Percentiles rank a stretch among this genome's conserved stretches.
phyloP scores from a whole-genome alignment of 2,113 vertebrate species.

The Macrotis lagotis region DNA sequence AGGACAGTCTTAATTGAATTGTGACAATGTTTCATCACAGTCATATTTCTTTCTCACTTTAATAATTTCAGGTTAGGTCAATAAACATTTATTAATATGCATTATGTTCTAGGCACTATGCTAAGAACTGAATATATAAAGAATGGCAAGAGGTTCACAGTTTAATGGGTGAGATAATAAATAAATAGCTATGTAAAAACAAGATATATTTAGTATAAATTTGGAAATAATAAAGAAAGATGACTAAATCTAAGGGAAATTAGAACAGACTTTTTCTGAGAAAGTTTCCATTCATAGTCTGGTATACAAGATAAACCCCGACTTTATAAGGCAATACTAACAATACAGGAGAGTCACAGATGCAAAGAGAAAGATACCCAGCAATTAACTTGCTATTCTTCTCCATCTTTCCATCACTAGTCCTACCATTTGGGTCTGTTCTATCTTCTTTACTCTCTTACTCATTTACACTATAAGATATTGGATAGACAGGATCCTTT shows the following conservation, averaged over 20 bases:
- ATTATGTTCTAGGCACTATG: not conserved
- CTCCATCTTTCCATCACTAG: not conserved
- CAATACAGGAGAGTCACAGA: not conserved
- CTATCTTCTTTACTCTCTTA: not conserved
- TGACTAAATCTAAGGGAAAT: not conserved
- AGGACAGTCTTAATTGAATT: not conserved
- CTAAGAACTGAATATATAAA: not conserved
- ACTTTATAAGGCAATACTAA: not conserved
- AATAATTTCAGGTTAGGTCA: not conserved
- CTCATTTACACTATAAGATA: not conserved
- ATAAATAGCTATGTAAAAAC: not conserved
- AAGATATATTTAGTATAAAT: not conserved
- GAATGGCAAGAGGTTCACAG: not conserved
- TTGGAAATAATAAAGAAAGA: not conserved
- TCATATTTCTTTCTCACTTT: not conserved
- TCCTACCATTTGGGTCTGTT: not conserved
- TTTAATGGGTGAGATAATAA: not conserved
- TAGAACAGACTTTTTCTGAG: not conserved
- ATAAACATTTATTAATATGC: not conserved
- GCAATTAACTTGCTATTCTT: not conserved
- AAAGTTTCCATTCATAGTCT: not conserved
- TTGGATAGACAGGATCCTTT: not conserved
- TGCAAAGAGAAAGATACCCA: not conserved
- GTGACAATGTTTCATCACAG: not conserved
- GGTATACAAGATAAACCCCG: not conserved